phyloP scores from a whole-genome alignment of 2,113 vertebrate genomes.

The Andinoacara biseriatus region DNA sequence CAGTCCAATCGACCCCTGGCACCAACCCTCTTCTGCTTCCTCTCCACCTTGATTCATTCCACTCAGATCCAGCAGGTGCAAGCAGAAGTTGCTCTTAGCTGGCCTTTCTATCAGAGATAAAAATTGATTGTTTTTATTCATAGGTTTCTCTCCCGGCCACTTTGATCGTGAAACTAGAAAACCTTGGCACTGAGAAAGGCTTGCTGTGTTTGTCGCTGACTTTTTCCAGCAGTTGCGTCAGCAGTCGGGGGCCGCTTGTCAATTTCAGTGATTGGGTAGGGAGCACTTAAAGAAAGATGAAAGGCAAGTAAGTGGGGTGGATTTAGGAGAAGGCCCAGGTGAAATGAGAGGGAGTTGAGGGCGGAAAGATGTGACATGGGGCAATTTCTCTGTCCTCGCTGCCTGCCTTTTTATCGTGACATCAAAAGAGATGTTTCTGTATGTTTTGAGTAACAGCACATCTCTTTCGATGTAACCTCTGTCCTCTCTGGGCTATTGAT shows the following conservation, averaged over 20 bases:
- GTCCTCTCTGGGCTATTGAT: slow-evolving; percentile 9
- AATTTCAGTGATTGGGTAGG: slow-evolving; percentile 4
- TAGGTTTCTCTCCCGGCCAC: slow-evolving; percentile 20
- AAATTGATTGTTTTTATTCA: slow-evolving; percentile 44
- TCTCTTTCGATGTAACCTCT: neutral
- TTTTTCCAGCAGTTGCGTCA: slow-evolving; percentile 25
- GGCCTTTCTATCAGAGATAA: neutral
- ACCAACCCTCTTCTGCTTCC: slow-evolving; percentile 9
- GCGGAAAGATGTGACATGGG: neutral
- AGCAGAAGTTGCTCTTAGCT: slow-evolving; percentile 41
- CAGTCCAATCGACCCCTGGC: slow-evolving; percentile 40
- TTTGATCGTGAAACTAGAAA: slow-evolving; percentile 14
- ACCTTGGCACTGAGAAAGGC: neutral
- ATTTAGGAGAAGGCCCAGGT: slow-evolving; percentile 21
- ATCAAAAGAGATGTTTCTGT: neutral
- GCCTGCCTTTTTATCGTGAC: slow-evolving; percentile 45
- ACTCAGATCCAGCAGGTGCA: slow-evolving; percentile 38
- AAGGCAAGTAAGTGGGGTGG: slow-evolving; percentile 9
- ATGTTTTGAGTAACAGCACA: neutral
- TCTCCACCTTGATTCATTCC: slow-evolving; percentile 19
- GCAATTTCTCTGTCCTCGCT: slow-evolving; percentile 2
- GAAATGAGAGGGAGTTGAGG: slow-evolving; percentile 26
- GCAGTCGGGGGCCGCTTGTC: slow-evolving; percentile 1
- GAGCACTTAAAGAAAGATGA: slow-evolving; percentile 41
- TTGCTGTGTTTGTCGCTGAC: neutral